phyloP scores from a whole-genome alignment of 2,797 vertebrate species.

The Manis javanica region DNA sequence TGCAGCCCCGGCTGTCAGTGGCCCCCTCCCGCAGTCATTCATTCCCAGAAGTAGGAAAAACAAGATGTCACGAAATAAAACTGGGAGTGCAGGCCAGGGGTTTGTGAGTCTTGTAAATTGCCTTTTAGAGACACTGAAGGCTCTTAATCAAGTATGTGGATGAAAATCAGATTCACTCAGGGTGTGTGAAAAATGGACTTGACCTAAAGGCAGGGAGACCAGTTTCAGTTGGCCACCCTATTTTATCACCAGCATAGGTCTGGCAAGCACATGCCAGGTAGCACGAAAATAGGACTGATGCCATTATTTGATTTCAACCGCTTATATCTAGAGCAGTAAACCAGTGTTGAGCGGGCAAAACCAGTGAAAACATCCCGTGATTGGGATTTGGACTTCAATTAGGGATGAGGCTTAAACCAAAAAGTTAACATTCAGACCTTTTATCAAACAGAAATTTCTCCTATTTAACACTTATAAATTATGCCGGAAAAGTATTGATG shows the following conservation, averaged over 20 bases:
- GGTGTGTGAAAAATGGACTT: background rate
- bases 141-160: background rate
- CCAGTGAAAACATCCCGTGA: background rate
- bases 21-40: background rate
- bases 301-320: background rate
- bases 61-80: background rate
- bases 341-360: background rate
- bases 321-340: background rate
- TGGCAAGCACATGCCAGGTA: background rate
- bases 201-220: background rate
- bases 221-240: background rate
- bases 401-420: slow-evolving; percentile 13
- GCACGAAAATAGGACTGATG: background rate
- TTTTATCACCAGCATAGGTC: background rate
- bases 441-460: slow-evolving; percentile 10
- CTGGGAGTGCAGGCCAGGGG: background rate
- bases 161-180: slow-evolving; percentile 39
- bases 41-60: background rate
- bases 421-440: slow-evolving; percentile 26
- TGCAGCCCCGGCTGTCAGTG: background rate
- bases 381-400: background rate
- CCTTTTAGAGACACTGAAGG: background rate
- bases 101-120: background rate
- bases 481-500: background rate
- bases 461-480: background rate